Base-by-base conservation (phyloP, 2,113 vertebrate species). In the Sturnus vulgaris region DNA sequence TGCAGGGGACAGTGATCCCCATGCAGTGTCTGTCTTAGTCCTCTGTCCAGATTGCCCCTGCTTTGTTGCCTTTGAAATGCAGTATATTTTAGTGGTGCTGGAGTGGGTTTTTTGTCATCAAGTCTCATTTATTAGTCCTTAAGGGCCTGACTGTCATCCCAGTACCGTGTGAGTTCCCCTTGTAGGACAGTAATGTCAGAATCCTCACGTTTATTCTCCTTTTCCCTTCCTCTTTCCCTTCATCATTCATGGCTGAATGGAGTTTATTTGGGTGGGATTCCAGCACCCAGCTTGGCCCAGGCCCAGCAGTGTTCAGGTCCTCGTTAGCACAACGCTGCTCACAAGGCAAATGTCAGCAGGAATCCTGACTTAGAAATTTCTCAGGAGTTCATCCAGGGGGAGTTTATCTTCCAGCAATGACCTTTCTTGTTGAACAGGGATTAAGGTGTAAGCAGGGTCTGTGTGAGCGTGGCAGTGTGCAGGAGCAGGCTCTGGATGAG, bases 361-460 rank as follows among this genome's bases (percentile, higher is more conserved):
- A 94, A 66, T 92, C 88, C 92, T 39, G 57, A 28, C 90, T 50
- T 52, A 20, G 75, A 70, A 79, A 71, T 91, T 88, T 61, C 94
- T 94, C 86, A 72, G 15, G 86, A 90, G 63, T 47, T 95, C 88
- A 70, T 91, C n/a, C 16, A 55, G 77, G 87, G 39, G 66, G 80
- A 86, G 94, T 92, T 96, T 96, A 56, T 91, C 96, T 97, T 91
- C n/a, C 71, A 71, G 7, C 44, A 25, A 1, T 84, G 86, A 89
- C 94, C 96, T 97, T 97, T 86, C 86, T 18, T n/a, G 31, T 46
- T 70, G 82, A 61, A 25, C 24, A 2, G 3, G 39, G 93, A 64
- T 94, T 88, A 78, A 39, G 20, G 65, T 40, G 24, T 0, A 37
- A n/a, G 92, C 46, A 24, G 91, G 87, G 61, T 37, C 71, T 35